Conservation (phyloP, 2,113 vertebrate species). For the Machaerirhynchus nigripectus region DNA sequence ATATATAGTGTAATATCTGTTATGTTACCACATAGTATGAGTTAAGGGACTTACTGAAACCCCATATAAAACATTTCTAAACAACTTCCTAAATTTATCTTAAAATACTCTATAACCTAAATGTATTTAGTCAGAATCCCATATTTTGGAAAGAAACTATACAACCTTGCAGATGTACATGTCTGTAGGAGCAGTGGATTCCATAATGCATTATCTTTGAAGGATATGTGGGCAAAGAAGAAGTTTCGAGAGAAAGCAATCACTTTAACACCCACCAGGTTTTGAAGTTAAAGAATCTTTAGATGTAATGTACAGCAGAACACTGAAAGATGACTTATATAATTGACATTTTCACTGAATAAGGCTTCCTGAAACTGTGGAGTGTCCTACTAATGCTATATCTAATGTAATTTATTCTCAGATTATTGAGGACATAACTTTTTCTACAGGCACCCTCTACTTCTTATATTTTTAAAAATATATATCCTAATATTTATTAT, state of each 20-base stretch:
- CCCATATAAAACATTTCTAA: not conserved
- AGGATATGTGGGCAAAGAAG: slow-evolving; percentile 43
- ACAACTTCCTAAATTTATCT: not conserved
- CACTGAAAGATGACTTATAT: slow-evolving; percentile 16
- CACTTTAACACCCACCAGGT: slow-evolving; percentile 32
- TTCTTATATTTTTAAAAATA: not conserved
- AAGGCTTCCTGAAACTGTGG: slow-evolving; percentile 3
- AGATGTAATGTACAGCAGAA: not conserved
- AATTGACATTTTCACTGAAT: slow-evolving; percentile 43
- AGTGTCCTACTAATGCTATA: not conserved
- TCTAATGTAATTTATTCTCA: slow-evolving; percentile 6
- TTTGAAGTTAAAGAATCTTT: slow-evolving; percentile 38
- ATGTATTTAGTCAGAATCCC: not conserved
- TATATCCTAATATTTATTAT: not conserved
- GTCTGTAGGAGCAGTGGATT: slow-evolving; percentile 2
- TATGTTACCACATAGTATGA: not conserved
- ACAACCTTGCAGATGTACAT: not conserved
- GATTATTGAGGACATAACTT: not conserved
- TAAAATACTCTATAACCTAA: not conserved
- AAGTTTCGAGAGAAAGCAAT: slow-evolving; percentile 26
- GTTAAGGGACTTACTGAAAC: not conserved
- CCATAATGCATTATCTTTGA: not conserved
- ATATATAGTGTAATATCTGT: not conserved
- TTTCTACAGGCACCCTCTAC: not conserved
- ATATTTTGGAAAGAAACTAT: not conserved